A percentile compares a stretch with the other conserved stretches of the same genome.
phyloP scores from a whole-genome alignment of 2,113 vertebrate genomes.

The Anhinga anhinga region DNA sequence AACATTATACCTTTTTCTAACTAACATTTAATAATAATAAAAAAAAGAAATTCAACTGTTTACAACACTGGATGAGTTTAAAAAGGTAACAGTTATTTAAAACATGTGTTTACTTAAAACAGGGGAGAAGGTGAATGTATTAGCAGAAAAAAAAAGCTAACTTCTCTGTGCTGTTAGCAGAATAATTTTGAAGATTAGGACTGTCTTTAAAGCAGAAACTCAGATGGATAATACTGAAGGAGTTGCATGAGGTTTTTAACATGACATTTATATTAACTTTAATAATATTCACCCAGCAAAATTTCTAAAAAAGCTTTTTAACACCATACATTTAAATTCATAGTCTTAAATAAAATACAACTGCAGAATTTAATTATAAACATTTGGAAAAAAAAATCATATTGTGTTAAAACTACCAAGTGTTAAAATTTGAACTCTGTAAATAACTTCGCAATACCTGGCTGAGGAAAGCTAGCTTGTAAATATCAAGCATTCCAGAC shows the following conservation, averaged over 20 bases:
- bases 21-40: neutral
- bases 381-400: neutral
- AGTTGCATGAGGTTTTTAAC: neutral
- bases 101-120: neutral
- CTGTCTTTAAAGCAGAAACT: neutral
- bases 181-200: neutral
- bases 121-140: neutral
- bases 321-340: neutral
- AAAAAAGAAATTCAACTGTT: neutral
- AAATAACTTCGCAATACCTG: constrained; percentile 36
- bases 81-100: neutral
- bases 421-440: neutral
- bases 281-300: neutral
- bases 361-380: neutral
- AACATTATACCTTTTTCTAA: neutral
- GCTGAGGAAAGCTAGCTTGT: constrained; percentile 34
- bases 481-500: constrained; percentile 63
- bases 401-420: neutral
- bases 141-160: neutral
- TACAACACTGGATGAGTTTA: neutral
- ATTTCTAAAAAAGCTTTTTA: neutral
- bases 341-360: neutral
- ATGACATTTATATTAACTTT: neutral
- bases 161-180: neutral
- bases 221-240: neutral